Percentiles rank a stretch among this genome's conserved stretches.
These are phyloP conservation scores for Drosophila paulistorum DNA, from an alignment of 1,140 invertebrate species.

Conservation along the genomic window DNA sequence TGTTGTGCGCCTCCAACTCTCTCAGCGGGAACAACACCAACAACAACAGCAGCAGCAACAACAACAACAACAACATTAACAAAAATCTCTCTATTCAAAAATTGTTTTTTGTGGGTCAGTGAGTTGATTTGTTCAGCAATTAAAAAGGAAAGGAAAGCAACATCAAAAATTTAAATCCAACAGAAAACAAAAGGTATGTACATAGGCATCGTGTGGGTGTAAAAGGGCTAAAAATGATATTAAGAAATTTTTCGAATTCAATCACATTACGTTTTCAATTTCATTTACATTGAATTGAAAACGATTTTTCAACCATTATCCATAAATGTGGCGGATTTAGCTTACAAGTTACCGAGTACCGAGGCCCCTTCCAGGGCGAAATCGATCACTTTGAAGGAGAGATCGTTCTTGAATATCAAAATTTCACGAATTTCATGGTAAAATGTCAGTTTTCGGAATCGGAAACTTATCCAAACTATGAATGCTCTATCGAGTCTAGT, in stretches of 20 bases:
- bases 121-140: conserved; percentile 57
- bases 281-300: not conserved
- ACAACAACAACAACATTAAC: not conserved
- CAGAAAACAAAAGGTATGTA: not conserved
- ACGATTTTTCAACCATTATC: not conserved
- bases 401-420: too few relatives aligned
- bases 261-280: conserved; percentile 1
- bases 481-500: too few relatives aligned
- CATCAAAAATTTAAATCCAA: not conserved
- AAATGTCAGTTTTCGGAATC: too few relatives aligned
- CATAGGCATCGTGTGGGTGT: conserved; percentile 22
- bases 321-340: not conserved
- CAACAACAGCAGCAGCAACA: not conserved
- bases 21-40: conserved; percentile 50
- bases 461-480: too few relatives aligned
- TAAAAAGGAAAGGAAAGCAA: conserved; percentile 47
- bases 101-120: conserved; percentile 62
- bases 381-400: too few relatives aligned
- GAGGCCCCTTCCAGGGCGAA: too few relatives aligned
- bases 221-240: conserved; percentile 1
- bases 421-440: too few relatives aligned
- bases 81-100: conserved; percentile 43
- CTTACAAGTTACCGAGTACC: too few relatives aligned
- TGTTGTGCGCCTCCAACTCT: conserved; percentile 57
- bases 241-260: not conserved